Evolutionary conservation across 1,140 invertebrate genomes (phyloP).

Genomic region (Drosophila murphyi): DNA sequence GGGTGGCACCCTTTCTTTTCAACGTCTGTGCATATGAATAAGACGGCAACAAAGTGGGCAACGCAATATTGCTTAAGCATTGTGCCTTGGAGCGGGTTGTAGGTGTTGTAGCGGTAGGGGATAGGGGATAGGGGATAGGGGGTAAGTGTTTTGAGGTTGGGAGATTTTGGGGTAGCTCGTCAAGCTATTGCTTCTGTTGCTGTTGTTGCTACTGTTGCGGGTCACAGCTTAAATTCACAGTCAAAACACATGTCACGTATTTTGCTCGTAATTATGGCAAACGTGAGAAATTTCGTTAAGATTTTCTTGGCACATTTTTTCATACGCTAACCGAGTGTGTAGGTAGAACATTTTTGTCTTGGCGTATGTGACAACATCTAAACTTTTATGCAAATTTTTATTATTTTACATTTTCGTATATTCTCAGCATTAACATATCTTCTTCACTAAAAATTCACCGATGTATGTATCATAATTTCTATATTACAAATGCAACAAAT

Average conservation of each 20-base stretch:
- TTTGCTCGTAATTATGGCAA: conserved; percentile 83
- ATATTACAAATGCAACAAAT: too few relatives aligned
- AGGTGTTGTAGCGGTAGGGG: neutral
- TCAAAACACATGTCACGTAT: conserved; percentile 83
- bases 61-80: neutral
- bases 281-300: conserved; percentile 84
- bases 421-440: too few relatives aligned
- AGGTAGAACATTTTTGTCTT: neutral
- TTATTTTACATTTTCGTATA: neutral
- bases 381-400: neutral
- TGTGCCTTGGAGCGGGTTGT: neutral
- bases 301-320: conserved; percentile 80
- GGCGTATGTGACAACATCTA: neutral
- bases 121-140: neutral
- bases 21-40: neutral
- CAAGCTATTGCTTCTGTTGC: conserved; percentile 29
- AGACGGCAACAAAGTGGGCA: conserved; percentile 8
- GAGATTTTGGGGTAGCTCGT: conserved; percentile 2
- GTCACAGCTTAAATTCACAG: conserved; percentile 62
- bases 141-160: neutral
- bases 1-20: neutral
- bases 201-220: conserved; percentile 24
- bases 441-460: too few relatives aligned
- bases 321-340: conserved; percentile 21
- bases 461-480: too few relatives aligned